Evolutionary conservation across 2,113 vertebrate genomes (phyloP).

Genomic region (Beaufortia kweichowensis): DNA sequence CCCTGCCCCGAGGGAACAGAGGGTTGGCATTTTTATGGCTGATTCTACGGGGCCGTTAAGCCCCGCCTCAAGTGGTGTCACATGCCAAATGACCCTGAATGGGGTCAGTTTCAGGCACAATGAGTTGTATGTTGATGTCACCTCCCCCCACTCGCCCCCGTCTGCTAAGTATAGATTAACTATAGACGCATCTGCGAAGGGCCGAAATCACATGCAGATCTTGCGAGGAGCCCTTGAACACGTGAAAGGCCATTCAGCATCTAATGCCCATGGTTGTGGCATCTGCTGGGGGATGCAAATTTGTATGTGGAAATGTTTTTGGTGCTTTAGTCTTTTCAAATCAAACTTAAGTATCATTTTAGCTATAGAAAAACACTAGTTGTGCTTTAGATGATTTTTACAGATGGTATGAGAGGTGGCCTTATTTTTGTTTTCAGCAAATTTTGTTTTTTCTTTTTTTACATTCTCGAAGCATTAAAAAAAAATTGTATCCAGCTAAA

Average conservation of each 20-base stretch:
- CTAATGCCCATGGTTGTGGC: conserved; percentile 52
- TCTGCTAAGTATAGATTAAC: conserved; percentile 64
- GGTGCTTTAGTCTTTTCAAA: background rate
- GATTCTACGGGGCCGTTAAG: conserved; percentile 59
- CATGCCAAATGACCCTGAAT: conserved; percentile 69
- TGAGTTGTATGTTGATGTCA: conserved; percentile 62
- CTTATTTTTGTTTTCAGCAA: no score
- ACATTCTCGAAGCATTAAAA: no score
- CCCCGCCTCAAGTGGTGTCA: conserved; percentile 65
- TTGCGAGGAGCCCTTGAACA: conserved; percentile 44
- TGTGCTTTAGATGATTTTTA: no score
- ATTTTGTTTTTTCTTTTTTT: no score
- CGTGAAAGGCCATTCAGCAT: conserved; percentile 56
- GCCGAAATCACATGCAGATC: conserved; percentile 59
- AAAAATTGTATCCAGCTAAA: background rate
- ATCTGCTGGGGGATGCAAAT: conserved; percentile 56
- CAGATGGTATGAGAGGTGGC: no score
- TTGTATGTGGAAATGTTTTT: conserved; percentile 29
- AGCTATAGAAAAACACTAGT: no score
- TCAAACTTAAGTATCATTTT: no score
- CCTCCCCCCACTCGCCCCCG: conserved; percentile 44
- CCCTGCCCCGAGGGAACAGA: conserved; percentile 56
- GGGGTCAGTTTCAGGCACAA: conserved; percentile 65
- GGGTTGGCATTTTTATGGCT: conserved; percentile 62
- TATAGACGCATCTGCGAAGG: conserved; percentile 58